Evolutionary conservation across 2,888 invertebrate species (phyloP), one percentile per base, ranked within the genome.

Genomic region (Biston stratarius): DNA sequence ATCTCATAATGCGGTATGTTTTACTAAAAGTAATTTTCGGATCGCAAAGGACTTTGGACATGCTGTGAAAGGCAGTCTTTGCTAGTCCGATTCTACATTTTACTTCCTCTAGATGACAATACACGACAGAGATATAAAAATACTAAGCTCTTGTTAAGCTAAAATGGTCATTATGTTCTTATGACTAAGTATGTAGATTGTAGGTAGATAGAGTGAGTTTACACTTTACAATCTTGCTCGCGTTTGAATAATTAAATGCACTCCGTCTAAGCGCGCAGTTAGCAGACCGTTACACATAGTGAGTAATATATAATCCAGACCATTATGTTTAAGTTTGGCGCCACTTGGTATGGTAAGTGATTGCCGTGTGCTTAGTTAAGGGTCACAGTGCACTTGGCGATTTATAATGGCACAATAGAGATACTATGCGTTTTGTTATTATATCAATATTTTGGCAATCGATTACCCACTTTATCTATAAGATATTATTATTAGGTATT

Each of bases 191-290:
- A 53, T 0, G 38, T 51, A 38, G 38, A 15, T 44, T 2, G 24
- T 24, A 24, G 24, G 24, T 24, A 24, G 24, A 33, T 42, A 12
- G 10, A 15, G 51, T 33, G 24, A 10, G 34, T 44, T 51, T 12
- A 8, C 42, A 12, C 24, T 44, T 10, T 36, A 47, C 58, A 49
- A 42, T 63, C 33, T 36, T 24, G 34, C 64, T 64, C 63, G 40
- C 55, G 51, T 68, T 56, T 73, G 73, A 71, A 73, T 72, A 67
- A 71, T 68, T 70, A 67, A 72, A 69, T 70, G 70, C 67, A 67
- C 66, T 70, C 14, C 58, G 33, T 38, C 52, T 68, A 59, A 47
- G 61, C 8, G 48, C 62, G 53, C 59, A 70, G 74, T 70, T 74
- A 52, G 65, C 61, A 64, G 15, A 51, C 58, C 63, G 67, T 55